Evolutionary conservation across 2,113 vertebrate genomes (phyloP).

Genomic region (Lycaon pictus): DNA sequence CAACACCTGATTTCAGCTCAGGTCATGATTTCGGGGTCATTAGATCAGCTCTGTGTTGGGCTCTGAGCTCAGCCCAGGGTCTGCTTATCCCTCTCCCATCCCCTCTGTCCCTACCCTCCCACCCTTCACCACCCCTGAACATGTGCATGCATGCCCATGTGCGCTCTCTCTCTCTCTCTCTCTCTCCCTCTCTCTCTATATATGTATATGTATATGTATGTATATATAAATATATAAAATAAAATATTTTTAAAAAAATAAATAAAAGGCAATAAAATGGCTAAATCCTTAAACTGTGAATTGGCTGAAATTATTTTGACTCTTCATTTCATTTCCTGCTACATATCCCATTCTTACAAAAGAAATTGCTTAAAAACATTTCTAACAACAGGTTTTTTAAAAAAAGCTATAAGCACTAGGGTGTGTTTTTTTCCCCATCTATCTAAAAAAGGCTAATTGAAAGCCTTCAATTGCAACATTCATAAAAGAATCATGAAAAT

Average conservation of each 20-base stretch:
- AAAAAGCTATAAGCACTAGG: background rate
- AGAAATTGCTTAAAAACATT: background rate
- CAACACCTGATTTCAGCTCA: background rate
- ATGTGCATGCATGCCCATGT: background rate
- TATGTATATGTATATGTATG: too few species aligned
- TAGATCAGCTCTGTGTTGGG: background rate
- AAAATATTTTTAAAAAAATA: background rate
- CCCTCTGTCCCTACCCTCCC: background rate
- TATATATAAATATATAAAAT: background rate
- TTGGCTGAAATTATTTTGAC: background rate
- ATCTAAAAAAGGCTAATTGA: constrained; percentile 11
- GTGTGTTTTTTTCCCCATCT: background rate
- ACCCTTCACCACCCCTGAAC: background rate
- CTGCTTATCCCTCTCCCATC: background rate
- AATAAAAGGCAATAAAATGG: background rate
- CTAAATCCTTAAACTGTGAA: background rate
- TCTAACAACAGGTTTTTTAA: background rate
- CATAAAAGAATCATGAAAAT: constrained; percentile 40
- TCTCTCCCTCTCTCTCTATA: background rate
- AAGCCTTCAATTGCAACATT: background rate
- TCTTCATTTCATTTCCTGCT: background rate
- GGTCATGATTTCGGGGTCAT: background rate
- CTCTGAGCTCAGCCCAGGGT: background rate
- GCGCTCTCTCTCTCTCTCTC: background rate
- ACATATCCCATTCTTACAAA: background rate